A percentile compares a stretch with the other conserved stretches of the same genome.
These are phyloP conservation scores for Loripinus fragilis DNA, from an alignment of 2,888 invertebrate genomes.

Conservation along the genomic window DNA sequence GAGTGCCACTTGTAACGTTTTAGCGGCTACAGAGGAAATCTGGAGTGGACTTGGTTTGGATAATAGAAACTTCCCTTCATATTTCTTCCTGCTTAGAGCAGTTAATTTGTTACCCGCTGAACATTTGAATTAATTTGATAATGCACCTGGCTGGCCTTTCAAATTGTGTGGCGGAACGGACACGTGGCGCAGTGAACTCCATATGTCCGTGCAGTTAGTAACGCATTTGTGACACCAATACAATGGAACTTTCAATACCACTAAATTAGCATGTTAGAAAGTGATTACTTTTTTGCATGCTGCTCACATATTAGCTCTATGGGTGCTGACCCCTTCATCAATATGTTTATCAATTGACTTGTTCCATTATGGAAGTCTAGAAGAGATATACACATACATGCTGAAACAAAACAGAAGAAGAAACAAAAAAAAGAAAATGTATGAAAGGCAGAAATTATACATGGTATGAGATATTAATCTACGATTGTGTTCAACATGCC, in stretches of 20 bases:
- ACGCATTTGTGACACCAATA: constrained; percentile 4
- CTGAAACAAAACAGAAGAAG: too few species aligned
- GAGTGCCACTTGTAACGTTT: constrained; percentile 7
- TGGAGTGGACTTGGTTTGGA: background rate
- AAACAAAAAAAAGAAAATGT: too few species aligned
- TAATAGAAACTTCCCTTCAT: background rate
- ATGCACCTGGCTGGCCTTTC: constrained; percentile 17
- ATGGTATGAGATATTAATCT: too few species aligned
- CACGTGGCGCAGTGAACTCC: constrained; percentile 9
- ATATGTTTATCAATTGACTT: too few species aligned
- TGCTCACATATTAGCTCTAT: too few species aligned
- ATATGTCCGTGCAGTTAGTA: constrained; percentile 12
- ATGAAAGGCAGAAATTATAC: too few species aligned
- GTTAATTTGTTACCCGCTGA: constrained; percentile 10
- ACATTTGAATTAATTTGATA: constrained; percentile 1
- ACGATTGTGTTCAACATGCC: too few species aligned
- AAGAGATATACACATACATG: too few species aligned
- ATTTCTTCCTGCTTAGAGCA: background rate
- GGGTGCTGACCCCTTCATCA: too few species aligned
- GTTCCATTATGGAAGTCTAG: too few species aligned
- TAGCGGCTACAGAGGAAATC: background rate
- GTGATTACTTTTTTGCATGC: too few species aligned
- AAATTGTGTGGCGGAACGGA: background rate
- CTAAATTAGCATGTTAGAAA: too few species aligned
- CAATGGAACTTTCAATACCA: background rate